phyloP scores from a whole-genome alignment of 2,113 vertebrate species.

The Rhinoderma darwinii region DNA sequence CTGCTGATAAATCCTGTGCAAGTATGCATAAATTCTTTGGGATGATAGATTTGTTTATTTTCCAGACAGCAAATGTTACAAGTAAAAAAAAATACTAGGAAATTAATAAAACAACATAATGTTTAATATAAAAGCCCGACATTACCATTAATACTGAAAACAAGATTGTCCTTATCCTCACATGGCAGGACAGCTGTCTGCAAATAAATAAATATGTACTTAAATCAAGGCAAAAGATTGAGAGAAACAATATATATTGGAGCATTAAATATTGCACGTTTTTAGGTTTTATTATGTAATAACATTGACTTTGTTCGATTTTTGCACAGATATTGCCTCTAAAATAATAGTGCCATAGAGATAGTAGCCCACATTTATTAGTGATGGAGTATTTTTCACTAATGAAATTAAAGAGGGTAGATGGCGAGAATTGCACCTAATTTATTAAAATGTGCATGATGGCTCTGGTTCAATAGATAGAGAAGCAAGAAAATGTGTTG shows the following conservation, averaged over 20 bases:
- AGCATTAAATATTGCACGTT: too few species aligned
- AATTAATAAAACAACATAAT: background rate
- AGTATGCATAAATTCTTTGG: background rate
- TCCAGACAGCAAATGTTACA: background rate
- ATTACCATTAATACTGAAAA: background rate
- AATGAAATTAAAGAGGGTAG: too few species aligned
- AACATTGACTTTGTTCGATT: too few species aligned
- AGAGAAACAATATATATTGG: background rate
- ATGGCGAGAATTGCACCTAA: too few species aligned
- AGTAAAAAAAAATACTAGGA: background rate
- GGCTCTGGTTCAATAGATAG: too few species aligned
- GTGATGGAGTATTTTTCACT: too few species aligned
- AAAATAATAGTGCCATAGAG: too few species aligned
- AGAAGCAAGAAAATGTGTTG: too few species aligned
- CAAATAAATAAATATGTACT: background rate
- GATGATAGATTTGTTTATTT: background rate
- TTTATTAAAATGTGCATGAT: too few species aligned
- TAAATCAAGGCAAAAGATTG: background rate
- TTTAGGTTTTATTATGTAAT: too few species aligned
- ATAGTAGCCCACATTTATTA: too few species aligned
- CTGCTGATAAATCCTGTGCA: background rate
- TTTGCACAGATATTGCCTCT: too few species aligned
- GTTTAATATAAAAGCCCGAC: background rate
- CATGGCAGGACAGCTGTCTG: conserved; percentile 5
- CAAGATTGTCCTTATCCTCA: conserved; percentile 15